Base-by-base conservation (phyloP, 2,888 invertebrate species). In the Archips crataeganus region DNA sequence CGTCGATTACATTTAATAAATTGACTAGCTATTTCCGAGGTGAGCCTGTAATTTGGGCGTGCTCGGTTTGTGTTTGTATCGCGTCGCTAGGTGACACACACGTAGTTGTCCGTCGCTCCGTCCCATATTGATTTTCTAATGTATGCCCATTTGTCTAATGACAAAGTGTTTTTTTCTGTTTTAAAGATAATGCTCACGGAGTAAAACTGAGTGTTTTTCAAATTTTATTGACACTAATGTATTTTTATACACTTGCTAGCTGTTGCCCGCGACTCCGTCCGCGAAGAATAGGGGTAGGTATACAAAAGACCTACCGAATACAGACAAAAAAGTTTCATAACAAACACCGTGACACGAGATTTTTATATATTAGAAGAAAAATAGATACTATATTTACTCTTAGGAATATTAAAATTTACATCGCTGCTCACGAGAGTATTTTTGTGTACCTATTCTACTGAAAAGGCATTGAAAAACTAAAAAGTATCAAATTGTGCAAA, bases 71-170 rank as follows among this genome's bases (percentile, higher is more conserved):
- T 90, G 90, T 91, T 91, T 90, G 90, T 75, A 75, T 74, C 75
- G 77, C 78, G 91, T 91, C 84, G 90, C 91, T 89, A 89, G 90
- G 89, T 82, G 83, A 90, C 87, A 76, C 66, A 75, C 77, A 79
- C 83, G 76, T 90, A 90, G 87, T 87, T 89, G 90, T 80, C 77
- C 77, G 72, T 76, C 78, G 81, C 90, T 87, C 85, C 88, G 83
- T 82, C 78, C 74, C 75, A 49, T 88, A 91, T 91, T 83, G 90
- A 91, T 91, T 88, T 85, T 83, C 76, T 63, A 51, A 74, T 78
- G 72, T 66, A 69, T 75, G 49, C 60, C 63, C 67, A 75, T 61
- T 77, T 72, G 62, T 60, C 70, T 60, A 39, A 57, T 62, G 68
- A 64, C 67, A 69, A 73, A 68, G 63, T 51, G 70, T 59, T 68